Conservation (phyloP, 2,797 vertebrate species). For the Hippoglossus hippoglossus region DNA sequence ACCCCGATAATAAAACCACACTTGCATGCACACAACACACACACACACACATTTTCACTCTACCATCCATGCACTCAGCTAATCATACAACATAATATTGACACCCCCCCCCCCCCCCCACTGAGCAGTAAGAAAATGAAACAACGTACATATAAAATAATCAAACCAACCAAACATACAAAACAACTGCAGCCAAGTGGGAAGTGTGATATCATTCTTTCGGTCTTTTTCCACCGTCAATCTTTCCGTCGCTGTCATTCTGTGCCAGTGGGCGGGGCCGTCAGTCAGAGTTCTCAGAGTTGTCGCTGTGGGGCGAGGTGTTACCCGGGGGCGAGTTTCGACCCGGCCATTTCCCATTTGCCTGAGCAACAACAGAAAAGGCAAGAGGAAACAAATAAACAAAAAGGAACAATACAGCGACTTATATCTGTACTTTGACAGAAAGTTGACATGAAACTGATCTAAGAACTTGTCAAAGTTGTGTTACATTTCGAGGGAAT, state of each 20-base stretch:
- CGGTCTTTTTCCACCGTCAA: slow-evolving; percentile 65
- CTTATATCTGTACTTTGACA: too few species aligned
- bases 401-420: too few species aligned
- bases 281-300: slow-evolving; percentile 93
- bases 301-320: slow-evolving; percentile 89
- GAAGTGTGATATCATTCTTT: slow-evolving; percentile 80
- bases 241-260: slow-evolving; percentile 60
- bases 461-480: not conserved
- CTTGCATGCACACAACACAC: slow-evolving; percentile 58
- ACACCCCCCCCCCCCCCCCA: slow-evolving; percentile 8
- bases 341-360: slow-evolving; percentile 92
- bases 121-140: slow-evolving; percentile 59
- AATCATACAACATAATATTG: slow-evolving; percentile 56
- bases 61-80: slow-evolving; percentile 57
- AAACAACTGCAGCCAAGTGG: slow-evolving; percentile 78
- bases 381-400: not conserved
- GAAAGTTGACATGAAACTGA: too few species aligned
- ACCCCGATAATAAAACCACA: slow-evolving; percentile 71
- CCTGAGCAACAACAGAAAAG: slow-evolving; percentile 68
- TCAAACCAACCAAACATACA: slow-evolving; percentile 64
- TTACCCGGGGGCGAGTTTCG: slow-evolving; percentile 88
- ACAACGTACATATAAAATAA: slow-evolving; percentile 58
- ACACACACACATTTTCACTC: slow-evolving; percentile 51
- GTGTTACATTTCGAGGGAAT: not conserved
- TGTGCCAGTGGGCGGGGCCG: slow-evolving; percentile 48